Evolutionary conservation across 2,113 vertebrate genomes (phyloP), one percentile per base, ranked within the genome.

Genomic region (Xerus inauris): DNA sequence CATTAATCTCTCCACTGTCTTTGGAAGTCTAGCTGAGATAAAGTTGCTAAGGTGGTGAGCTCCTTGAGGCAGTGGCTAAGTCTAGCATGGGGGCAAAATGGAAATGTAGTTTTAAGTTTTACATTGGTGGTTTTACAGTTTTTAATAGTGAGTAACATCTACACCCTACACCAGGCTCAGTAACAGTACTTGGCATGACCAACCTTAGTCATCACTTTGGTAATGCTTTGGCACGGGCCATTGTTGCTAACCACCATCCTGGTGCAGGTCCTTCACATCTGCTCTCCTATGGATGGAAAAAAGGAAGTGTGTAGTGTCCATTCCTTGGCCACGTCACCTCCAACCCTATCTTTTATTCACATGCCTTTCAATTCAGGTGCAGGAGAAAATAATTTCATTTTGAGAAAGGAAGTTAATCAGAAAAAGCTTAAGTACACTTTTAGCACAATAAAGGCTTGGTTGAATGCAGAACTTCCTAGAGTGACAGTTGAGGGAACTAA

Each of bases 221-320:
- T 93, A 97, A 97, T 94, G 97, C 96, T 96, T 96, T 97, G 97
- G 97, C 94, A 97, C 80, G 94, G 96, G 97, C 96, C 97, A 97
- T 89, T 98, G 97, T 96, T 85, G 97, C 97, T 97, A 98, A 97
- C 97, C 97, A 97, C 93, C 97, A 98, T 97, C 97, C 96, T 97
- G 97, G 96, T 95, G 96, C 96, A 89, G 96, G 94, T 97, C 97
- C 96, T 97, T 97, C 96, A 97, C 94, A 97, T 98, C 92, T 97
- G 97, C 96, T 97, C 94, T 92, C 97, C 97, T 97, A 97, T 16
- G 97, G 96, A 97, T 57, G 97, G 97, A 97, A 97, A 97, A 98
- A 96, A 98, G 97, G 96, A 97, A 98, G 97, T 93, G 96, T 97
- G 97, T 97, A 97, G 97, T 94, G 97, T 98, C 97, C 97, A 95